Conservation (phyloP, 2,888 invertebrate genomes). For the Scaptomyza flava region DNA sequence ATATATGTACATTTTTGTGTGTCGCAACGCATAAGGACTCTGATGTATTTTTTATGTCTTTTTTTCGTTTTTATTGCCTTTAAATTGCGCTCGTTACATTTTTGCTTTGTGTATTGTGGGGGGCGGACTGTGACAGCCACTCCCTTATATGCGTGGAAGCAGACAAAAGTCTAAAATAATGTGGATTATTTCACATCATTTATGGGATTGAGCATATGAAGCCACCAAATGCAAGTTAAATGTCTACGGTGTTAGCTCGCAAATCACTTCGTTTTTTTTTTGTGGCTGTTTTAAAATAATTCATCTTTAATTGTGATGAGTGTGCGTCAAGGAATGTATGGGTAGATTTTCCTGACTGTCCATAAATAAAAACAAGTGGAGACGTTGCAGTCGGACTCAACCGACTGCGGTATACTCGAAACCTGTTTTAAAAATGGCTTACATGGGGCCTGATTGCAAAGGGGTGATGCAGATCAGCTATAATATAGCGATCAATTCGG, state of each 20-base stretch:
- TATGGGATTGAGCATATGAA: conserved; percentile 9
- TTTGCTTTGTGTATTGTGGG: not conserved
- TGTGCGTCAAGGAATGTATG: not conserved
- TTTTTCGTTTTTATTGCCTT: conserved; percentile 68
- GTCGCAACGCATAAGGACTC: conserved; percentile 38
- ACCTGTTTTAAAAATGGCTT: too few species aligned
- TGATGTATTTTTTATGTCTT: conserved; percentile 76
- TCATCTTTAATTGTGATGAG: not conserved
- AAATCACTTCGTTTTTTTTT: conserved; percentile 6
- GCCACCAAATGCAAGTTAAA: conserved; percentile 17
- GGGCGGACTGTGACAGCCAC: not conserved
- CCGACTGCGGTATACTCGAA: too few species aligned
- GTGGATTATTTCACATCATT: conserved; percentile 40
- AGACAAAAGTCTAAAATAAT: conserved; percentile 30
- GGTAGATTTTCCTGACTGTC: not conserved
- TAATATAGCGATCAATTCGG: too few species aligned
- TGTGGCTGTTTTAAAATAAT: not conserved
- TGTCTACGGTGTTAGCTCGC: conserved; percentile 8
- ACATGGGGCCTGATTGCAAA: too few species aligned
- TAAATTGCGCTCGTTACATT: conserved; percentile 74
- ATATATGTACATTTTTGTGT: not conserved
- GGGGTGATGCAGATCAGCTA: too few species aligned
- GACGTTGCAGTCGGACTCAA: too few species aligned
- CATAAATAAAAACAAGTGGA: not conserved
- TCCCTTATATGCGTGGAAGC: conserved; percentile 22